Evolutionary conservation across 2,888 invertebrate species (phyloP).

Genomic region (Clivina fossor): DNA sequence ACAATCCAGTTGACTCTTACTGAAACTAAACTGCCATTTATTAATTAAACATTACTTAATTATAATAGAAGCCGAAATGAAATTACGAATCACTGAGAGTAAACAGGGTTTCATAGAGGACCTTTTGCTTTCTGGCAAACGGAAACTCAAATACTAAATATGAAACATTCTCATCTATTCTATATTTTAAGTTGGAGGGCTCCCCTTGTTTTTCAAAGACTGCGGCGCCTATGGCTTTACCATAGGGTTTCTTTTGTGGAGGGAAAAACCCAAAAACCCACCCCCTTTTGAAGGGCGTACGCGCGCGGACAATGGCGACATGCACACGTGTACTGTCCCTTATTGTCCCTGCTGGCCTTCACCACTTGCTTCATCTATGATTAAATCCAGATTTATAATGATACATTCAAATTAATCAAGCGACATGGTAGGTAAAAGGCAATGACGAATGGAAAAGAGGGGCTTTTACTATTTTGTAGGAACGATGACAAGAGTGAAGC

Average conservation of each 20-base stretch:
- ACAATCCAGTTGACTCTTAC: conserved; percentile 7
- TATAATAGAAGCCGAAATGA: conserved; percentile 15
- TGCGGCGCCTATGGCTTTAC: conserved; percentile 21
- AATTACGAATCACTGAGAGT: conserved; percentile 12
- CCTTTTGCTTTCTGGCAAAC: too few relatives aligned
- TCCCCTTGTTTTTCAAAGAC: conserved; percentile 26
- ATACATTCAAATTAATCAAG: conserved; percentile 40
- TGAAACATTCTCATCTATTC: too few relatives aligned
- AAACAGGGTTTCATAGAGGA: background rate
- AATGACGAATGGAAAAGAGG: conserved; percentile 9
- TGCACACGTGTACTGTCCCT: conserved; percentile 21
- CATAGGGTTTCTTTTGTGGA: conserved; percentile 26
- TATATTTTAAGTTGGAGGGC: conserved; percentile 27
- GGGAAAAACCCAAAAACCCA: background rate
- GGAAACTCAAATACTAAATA: conserved; percentile 28
- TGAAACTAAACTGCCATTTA: conserved; percentile 9
- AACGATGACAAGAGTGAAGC: conserved; percentile 15
- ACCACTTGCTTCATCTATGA: conserved; percentile 23
- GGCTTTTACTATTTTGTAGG: too few relatives aligned
- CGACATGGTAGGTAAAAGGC: conserved; percentile 28
- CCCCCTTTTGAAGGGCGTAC: conserved; percentile 6
- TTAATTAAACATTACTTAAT: conserved; percentile 26
- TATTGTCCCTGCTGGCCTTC: background rate
- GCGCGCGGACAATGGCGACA: conserved; percentile 19
- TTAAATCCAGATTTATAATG: conserved; percentile 39